Percentiles rank a stretch among this genome's conserved stretches.
Conservation (phyloP, 2,797 vertebrate genomes). For the Tenualosa thibaudeaui region DNA sequence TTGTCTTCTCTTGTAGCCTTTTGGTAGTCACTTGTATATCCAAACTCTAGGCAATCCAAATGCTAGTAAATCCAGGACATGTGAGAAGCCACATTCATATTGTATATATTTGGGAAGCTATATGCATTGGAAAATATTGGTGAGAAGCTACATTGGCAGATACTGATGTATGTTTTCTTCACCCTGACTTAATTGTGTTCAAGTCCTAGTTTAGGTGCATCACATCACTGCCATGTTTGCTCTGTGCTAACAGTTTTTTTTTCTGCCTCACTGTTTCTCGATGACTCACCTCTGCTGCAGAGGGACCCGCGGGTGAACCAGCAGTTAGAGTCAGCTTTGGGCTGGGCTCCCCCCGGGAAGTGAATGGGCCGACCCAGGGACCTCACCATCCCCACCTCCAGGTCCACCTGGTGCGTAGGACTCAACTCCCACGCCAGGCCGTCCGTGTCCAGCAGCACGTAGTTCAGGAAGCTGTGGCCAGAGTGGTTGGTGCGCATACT, state of each 20-base stretch:
- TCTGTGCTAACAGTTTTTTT: neutral
- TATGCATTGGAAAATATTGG: too few species aligned
- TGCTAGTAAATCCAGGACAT: neutral
- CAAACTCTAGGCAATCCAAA: neutral
- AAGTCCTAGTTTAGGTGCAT: neutral
- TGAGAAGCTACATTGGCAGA: too few species aligned
- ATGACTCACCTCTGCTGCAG: conserved; percentile 73
- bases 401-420: conserved; percentile 64
- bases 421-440: conserved; percentile 64
- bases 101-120: too few species aligned
- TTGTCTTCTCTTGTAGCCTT: too few species aligned
- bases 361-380: conserved; percentile 64
- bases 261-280: neutral
- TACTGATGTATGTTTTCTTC: too few species aligned
- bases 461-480: conserved; percentile 69
- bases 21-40: neutral
- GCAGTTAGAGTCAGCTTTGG: conserved; percentile 68
- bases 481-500: conserved; percentile 52
- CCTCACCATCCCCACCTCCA: conserved; percentile 55
- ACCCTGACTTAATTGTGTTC: too few species aligned
- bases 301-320: conserved; percentile 81
- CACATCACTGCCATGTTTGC: neutral
- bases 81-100: too few species aligned
- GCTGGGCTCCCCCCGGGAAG: conserved; percentile 77
- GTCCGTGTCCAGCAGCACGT: conserved; percentile 81